Evolutionary conservation across 2,113 vertebrate genomes (phyloP), one percentile per base, ranked within the genome.

Genomic region (Anarrhichthys ocellatus): DNA sequence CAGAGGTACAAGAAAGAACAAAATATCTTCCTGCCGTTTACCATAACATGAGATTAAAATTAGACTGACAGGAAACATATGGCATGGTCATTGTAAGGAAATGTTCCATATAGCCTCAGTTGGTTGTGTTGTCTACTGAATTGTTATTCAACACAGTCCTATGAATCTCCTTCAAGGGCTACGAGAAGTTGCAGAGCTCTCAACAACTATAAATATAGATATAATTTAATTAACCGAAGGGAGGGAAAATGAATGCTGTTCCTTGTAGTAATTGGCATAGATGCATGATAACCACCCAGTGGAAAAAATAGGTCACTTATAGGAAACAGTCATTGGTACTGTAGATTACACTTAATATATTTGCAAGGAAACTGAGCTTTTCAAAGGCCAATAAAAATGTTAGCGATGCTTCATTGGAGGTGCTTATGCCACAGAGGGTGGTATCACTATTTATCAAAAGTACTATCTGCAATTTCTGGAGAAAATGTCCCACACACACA

Each of bases 181-280:
- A 42, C 0, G 18, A 73, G 69, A 83, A 42, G 68, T 50, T 38
- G 40, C 80, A 79, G 71, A 54, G 46, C 78, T 83, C 73, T 81
- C 67, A 73, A 68, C 79, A 78, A 71, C 86, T 88, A 89, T 86
- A 88, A 90, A 89, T 80, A 89, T 68, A 86, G 63, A 86, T 88
- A 81, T 84, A 73, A 89, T 90, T 86, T 73, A 82, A 89, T 89
- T 90, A 85, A 87, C 80, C 78, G 87, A 92, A 92, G 87, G 86
- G 78, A 88, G 61, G 63, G 80, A 73, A 91, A 92, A 87, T 86
- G 20, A 88, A 89, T 91, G 83, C 68, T 83, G 67, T 78, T 89
- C 64, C 73, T 62, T 73, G 66, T 18, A 24, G 85, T 91, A 92
- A 92, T 91, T 92, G 87, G 88, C 75, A 85, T 63, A 93, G 85